A percentile compares a stretch with the other conserved stretches of the same genome.
Conservation (phyloP, 2,797 vertebrate genomes). For the Coendou prehensilis region DNA sequence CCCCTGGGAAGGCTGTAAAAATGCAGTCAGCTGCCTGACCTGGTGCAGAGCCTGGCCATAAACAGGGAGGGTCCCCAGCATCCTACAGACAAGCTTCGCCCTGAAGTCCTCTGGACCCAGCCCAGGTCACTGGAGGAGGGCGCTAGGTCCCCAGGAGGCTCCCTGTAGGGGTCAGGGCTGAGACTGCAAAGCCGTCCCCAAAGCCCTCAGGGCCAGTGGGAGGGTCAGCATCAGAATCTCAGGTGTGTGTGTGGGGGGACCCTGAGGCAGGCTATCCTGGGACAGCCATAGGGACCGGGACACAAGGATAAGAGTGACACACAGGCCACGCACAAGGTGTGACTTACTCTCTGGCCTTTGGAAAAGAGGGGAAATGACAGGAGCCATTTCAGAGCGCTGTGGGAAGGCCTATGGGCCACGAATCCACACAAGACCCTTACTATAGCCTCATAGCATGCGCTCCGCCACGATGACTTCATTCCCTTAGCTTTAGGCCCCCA, state of each 20-base stretch:
- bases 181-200: neutral
- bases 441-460: rapidly evolving
- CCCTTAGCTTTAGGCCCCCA: neutral
- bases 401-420: neutral
- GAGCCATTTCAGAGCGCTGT: neutral
- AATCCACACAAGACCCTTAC: rapidly evolving
- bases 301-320: neutral
- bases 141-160: neutral
- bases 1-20: neutral
- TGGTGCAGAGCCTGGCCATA: neutral
- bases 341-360: neutral
- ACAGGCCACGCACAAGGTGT: neutral
- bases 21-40: slow-evolving; percentile 38
- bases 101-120: neutral
- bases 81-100: neutral
- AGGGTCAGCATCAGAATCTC: neutral
- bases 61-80: neutral
- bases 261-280: neutral
- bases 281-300: neutral
- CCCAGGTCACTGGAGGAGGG: rapidly evolving
- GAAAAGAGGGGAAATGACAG: neutral
- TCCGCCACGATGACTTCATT: rapidly evolving
- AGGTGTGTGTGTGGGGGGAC: neutral
- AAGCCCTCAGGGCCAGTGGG: neutral
- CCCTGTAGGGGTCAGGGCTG: neutral